Percentiles rank a stretch among this genome's conserved stretches.
Conservation (phyloP, 2,888 invertebrate species). For the Drosophila algonquin region DNA sequence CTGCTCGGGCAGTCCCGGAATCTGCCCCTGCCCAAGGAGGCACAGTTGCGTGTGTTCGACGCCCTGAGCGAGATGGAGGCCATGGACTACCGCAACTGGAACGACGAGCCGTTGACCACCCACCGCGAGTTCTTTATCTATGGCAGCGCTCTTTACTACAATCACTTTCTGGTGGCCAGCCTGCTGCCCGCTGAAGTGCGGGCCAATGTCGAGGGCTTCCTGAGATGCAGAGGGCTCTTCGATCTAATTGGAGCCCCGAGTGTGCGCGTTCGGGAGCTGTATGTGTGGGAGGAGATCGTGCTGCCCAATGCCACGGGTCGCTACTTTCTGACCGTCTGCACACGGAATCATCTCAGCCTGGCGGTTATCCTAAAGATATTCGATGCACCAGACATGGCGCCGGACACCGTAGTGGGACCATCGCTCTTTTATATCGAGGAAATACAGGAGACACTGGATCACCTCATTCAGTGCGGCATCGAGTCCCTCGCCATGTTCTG, state of each 20-base stretch:
- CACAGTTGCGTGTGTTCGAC: constrained; percentile 92
- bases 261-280: constrained; percentile 89
- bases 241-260: constrained; percentile 88
- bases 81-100: constrained; percentile 95
- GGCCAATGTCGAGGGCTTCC: constrained; percentile 89
- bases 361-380: constrained; percentile 87
- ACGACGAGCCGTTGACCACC: constrained; percentile 86
- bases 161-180: constrained; percentile 87
- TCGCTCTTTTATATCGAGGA: constrained; percentile 92
- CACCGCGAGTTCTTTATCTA: constrained; percentile 85
- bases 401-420: constrained; percentile 66
- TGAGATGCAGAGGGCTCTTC: constrained; percentile 90
- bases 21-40: constrained; percentile 89
- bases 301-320: constrained; percentile 82
- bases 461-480: constrained; percentile 90
- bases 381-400: constrained; percentile 68
- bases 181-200: constrained; percentile 91
- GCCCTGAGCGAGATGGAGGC: constrained; percentile 95
- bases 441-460: constrained; percentile 92
- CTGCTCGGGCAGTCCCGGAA: constrained; percentile 87
- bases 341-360: constrained; percentile 88
- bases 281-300: constrained; percentile 90
- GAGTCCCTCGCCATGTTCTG: constrained; percentile 88
- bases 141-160: constrained; percentile 85
- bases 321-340: constrained; percentile 90